Evolutionary conservation across 2,888 invertebrate species (phyloP), one percentile per base, ranked within the genome.

Genomic region (Drosophila greeni): DNA sequence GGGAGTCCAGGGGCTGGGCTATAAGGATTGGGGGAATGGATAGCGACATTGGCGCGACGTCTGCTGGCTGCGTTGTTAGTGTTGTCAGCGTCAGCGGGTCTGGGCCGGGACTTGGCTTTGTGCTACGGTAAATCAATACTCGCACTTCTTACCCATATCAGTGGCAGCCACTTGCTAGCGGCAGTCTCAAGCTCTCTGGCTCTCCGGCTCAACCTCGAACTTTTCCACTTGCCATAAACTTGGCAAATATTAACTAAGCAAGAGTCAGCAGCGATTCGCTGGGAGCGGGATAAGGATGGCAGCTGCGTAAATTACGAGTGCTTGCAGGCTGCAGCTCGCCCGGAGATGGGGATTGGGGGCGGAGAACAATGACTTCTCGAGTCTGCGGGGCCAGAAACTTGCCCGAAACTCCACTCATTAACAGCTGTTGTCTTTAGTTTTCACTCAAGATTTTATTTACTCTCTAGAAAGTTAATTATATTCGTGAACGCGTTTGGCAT

Each of bases 391-490:
- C 52, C 26, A 34, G 8, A 57, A 66, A 66, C 45, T 66, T 48
- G 31, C 42, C 66, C 43, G 18, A 60, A 81, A 74, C 77, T 81
- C 51, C 62, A 69, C 75, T 83, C 76, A 79, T 79, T 82, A 81
- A 56, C 77, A 83, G 75, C 79, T 74, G 82, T 79, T 81, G 81
- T 83, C 74, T 77, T 74, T 74, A 68, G 81, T 70, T 78, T 72
- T 53, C 60, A 55, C 64, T 39, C 51, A 65, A 62, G 78, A 78
- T 75, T 81, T 69, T 79, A 69, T 75, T 81, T 79, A 75, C 83
- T 81, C 75, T 72, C 62, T 40, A 62, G 70, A 76, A 78, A 81
- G 82, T 81, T 81, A 83, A 81, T 81, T 83, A 78, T 75, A 67
- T 75, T 75, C 57, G 55, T 62, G 49, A 51, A 61, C 60, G 52